phyloP scores from a whole-genome alignment of 1,140 invertebrate genomes.

The Yoshiicerus persimilis region DNA sequence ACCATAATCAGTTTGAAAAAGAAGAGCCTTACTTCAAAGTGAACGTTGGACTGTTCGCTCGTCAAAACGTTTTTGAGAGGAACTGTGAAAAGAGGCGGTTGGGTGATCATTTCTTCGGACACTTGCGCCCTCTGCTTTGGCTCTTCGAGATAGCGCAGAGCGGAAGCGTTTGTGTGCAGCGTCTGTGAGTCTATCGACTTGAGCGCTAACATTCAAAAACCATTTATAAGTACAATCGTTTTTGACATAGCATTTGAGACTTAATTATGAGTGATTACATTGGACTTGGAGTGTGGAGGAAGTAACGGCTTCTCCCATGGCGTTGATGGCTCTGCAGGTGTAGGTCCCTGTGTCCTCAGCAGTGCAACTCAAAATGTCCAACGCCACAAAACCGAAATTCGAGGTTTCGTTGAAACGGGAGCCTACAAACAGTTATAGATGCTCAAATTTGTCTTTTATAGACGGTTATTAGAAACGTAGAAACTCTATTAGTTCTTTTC shows the following conservation, averaged over 20 bases:
- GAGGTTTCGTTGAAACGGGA: slow-evolving; percentile 61
- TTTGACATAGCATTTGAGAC: background rate
- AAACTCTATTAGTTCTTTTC: background rate
- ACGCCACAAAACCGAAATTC: slow-evolving; percentile 61
- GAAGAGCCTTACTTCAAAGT: too few species aligned
- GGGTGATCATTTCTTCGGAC: slow-evolving; percentile 73
- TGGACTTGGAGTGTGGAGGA: slow-evolving; percentile 80
- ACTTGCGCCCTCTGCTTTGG: slow-evolving; percentile 66
- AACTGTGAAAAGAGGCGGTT: slow-evolving; percentile 92
- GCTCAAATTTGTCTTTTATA: background rate
- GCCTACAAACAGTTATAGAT: slow-evolving; percentile 51
- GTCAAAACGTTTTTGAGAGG: slow-evolving; percentile 87
- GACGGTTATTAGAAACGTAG: background rate
- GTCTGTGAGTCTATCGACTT: slow-evolving; percentile 86
- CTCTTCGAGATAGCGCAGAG: slow-evolving; percentile 69
- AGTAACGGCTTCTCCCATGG: slow-evolving; percentile 67
- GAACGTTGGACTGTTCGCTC: slow-evolving; percentile 86
- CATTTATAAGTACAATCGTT: background rate
- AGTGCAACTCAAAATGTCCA: slow-evolving; percentile 61
- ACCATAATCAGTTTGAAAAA: too few species aligned
- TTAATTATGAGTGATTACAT: slow-evolving; percentile 60
- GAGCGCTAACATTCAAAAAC: slow-evolving; percentile 65
- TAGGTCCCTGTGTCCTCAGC: slow-evolving; percentile 58
- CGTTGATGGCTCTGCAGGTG: slow-evolving; percentile 56
- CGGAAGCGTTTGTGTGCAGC: slow-evolving; percentile 75